Base-by-base conservation (phyloP, 2,797 vertebrate species). In the Otolemur crassicaudatus region DNA sequence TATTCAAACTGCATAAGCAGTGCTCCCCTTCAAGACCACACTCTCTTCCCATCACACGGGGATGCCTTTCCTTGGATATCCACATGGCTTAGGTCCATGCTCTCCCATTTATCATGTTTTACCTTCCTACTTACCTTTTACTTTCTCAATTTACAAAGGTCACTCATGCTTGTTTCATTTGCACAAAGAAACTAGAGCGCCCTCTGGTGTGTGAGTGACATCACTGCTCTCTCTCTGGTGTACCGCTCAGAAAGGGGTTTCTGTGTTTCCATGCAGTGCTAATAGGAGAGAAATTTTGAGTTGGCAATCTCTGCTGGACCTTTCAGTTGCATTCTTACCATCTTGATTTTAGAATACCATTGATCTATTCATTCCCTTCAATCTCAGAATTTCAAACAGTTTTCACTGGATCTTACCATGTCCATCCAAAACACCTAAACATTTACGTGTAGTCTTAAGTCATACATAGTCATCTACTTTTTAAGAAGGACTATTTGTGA, bases 31-130 rank as follows among this genome's bases (percentile, higher is more conserved):
- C 25, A 17, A 12, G 25, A 5, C 0, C 22, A 1, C 10, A 22
- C 8, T 69, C 2, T 53, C 3, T 63, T n/a, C 10, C 0, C 4
- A 29, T 19, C 6, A 0, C 6, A n/a, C 3, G 3, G 14, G 3
- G 1, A 22, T 22, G 31, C 5, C 13, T 67, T 65, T 25, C 34
- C 31, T 49, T 80, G 3, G 19, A 53, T 85, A 37, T 22, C 16
- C 34, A 46, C 4, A 11, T 9, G 7, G 5, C 46, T 86, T 37
- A 81, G 2, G 3, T 20, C 19, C 87, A 2, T 69, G 13, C 23
- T 7, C 37, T 83, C 13, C 25, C 20, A 25, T 22, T 70, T 53
- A 67, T 22, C 19, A 19, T 8, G 0, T 61, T 69, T 19, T 29
- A 17, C 61, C 10, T 2, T 22, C 14, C 14, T 53, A 53, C 49